Percentiles rank a stretch among this genome's conserved stretches.
phyloP scores from a whole-genome alignment of 1,140 invertebrate genomes.

The Pantala flavescens region DNA sequence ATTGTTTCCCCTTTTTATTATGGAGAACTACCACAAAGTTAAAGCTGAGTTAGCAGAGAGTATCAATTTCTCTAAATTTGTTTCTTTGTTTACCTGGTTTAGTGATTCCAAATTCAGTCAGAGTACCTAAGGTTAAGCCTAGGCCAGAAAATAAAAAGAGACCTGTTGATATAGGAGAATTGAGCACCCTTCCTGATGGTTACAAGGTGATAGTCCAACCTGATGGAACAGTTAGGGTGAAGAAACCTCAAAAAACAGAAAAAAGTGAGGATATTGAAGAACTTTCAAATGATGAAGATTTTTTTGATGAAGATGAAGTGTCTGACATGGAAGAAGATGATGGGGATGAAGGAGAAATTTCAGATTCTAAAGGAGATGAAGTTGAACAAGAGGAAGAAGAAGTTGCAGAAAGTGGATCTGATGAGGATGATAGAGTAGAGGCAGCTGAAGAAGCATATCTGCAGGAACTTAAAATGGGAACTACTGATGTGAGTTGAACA shows the following conservation, averaged over 20 bases:
- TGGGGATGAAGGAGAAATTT: neutral
- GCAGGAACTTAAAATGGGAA: neutral
- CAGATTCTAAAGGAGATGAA: neutral
- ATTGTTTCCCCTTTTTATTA: too few relatives aligned
- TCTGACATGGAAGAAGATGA: neutral
- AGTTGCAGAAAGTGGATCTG: neutral
- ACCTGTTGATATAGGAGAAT: neutral
- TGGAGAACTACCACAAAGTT: too few relatives aligned
- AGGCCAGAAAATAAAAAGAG: neutral
- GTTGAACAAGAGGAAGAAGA: neutral
- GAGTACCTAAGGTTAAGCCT: neutral
- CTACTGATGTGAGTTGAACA: too few relatives aligned
- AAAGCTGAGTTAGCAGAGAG: too few relatives aligned
- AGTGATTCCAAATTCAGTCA: neutral
- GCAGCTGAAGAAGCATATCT: neutral
- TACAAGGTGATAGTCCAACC: neutral
- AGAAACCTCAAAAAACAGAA: neutral
- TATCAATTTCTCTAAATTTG: too few relatives aligned
- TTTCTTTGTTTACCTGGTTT: neutral
- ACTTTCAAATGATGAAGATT: neutral
- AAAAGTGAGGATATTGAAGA: neutral
- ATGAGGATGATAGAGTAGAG: neutral
- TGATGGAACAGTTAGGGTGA: neutral
- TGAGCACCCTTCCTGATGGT: neutral
- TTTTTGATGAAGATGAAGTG: neutral